Conservation (phyloP, 2,797 vertebrate genomes). For the Mastacembelus armatus region DNA sequence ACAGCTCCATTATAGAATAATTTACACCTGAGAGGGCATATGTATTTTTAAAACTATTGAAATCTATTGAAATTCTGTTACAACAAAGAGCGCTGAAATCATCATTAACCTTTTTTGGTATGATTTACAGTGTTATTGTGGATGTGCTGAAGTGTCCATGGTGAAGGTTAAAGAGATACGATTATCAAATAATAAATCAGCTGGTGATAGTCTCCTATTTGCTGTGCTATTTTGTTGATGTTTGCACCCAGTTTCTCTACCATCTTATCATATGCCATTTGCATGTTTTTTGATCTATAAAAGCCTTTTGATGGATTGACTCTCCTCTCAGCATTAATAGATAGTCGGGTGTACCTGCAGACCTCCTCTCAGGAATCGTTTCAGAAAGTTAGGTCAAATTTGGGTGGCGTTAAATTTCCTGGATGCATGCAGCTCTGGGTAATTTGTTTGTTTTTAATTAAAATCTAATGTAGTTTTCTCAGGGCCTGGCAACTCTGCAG, state of each 20-base stretch:
- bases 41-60: constrained; percentile 64
- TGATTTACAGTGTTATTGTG: constrained; percentile 66
- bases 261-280: constrained; percentile 46
- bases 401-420: constrained; percentile 75
- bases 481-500: constrained; percentile 75
- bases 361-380: constrained; percentile 51
- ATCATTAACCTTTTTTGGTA: constrained; percentile 59
- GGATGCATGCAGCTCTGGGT: constrained; percentile 73
- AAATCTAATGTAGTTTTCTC: constrained; percentile 82
- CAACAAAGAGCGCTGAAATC: constrained; percentile 63
- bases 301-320: constrained; percentile 46
- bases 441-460: constrained; percentile 86
- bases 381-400: constrained; percentile 65
- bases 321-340: constrained; percentile 29
- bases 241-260: constrained; percentile 53
- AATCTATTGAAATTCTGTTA: constrained; percentile 57
- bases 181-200: constrained; percentile 79
- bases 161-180: constrained; percentile 76
- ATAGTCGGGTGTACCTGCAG: constrained; percentile 47
- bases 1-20: constrained; percentile 46
- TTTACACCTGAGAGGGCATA: constrained; percentile 69
- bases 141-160: constrained; percentile 57
- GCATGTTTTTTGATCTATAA: constrained; percentile 41
- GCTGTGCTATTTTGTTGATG: constrained; percentile 61
- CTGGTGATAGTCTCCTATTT: constrained; percentile 65